A percentile compares a stretch with the other conserved stretches of the same genome.
These are phyloP conservation scores for Melierax canorus DNA, from an alignment of 2,113 vertebrate genomes.

Conservation along the genomic window DNA sequence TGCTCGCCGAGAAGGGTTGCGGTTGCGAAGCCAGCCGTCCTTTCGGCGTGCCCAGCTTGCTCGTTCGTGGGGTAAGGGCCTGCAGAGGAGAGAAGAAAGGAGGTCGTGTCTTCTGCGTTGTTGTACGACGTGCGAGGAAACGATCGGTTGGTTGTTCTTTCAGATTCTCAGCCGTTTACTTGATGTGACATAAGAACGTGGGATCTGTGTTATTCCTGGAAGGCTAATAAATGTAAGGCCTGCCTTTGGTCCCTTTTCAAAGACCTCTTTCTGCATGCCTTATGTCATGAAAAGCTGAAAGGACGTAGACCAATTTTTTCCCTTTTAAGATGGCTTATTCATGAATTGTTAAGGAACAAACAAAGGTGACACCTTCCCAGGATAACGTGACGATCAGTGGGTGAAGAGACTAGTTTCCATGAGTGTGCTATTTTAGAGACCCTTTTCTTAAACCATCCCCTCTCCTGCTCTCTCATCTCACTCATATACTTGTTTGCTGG, in stretches of 20 bases:
- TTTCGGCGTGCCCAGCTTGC: neutral
- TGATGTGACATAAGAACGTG: neutral
- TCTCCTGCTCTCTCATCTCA: neutral
- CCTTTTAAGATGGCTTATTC: neutral
- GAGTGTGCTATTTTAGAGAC: neutral
- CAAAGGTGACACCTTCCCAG: neutral
- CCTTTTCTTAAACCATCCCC: neutral
- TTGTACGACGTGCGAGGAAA: no score
- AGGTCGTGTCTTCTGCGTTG: neutral
- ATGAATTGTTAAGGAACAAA: neutral
- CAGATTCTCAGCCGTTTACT: neutral
- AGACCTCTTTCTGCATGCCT: neutral
- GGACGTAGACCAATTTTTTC: neutral
- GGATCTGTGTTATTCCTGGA: neutral
- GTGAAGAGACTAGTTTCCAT: neutral
- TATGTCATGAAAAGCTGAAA: neutral
- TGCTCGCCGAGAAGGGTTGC: neutral
- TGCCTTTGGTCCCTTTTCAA: neutral
- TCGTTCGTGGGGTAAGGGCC: no score
- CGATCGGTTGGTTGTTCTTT: fast-evolving
- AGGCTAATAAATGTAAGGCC: fast-evolving
- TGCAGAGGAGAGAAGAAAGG: neutral
- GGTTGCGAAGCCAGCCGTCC: fast-evolving
- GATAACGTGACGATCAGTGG: neutral
- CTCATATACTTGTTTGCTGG: neutral